phyloP scores from a whole-genome alignment of 2,797 vertebrate genomes.

The Cyprinodon diabolis region DNA sequence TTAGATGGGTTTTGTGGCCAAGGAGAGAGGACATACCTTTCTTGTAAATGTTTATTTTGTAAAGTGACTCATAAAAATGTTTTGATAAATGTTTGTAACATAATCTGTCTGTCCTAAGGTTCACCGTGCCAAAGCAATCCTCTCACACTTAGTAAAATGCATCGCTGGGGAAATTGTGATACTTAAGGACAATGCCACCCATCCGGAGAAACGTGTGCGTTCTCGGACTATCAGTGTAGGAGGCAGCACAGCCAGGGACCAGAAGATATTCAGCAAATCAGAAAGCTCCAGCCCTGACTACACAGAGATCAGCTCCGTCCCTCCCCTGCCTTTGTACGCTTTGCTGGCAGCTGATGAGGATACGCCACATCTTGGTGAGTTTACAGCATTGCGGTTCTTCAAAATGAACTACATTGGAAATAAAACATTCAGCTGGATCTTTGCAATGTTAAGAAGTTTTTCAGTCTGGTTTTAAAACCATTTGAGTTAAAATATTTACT shows the following conservation, averaged over 20 bases:
- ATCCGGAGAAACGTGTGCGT: conserved; percentile 85
- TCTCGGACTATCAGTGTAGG: conserved; percentile 94
- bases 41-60: background rate
- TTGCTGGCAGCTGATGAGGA: conserved; percentile 94
- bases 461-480: background rate
- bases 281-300: conserved; percentile 87
- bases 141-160: conserved; percentile 96
- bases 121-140: conserved; percentile 93
- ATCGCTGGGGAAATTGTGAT: conserved; percentile 95
- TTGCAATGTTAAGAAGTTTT: background rate
- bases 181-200: conserved; percentile 82
- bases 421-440: background rate
- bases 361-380: conserved; percentile 76
- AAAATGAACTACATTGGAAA: background rate
- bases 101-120: conserved; percentile 69
- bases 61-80: conserved; percentile 1
- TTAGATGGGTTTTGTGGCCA: background rate
- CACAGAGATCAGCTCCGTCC: conserved; percentile 95
- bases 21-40: too few species aligned
- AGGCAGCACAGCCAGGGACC: conserved; percentile 91
- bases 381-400: conserved; percentile 34
- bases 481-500: background rate
- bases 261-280: conserved; percentile 87
- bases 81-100: background rate
- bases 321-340: conserved; percentile 93